phyloP scores from a whole-genome alignment of 1,140 invertebrate species.

The Caenorhabditis latens region DNA sequence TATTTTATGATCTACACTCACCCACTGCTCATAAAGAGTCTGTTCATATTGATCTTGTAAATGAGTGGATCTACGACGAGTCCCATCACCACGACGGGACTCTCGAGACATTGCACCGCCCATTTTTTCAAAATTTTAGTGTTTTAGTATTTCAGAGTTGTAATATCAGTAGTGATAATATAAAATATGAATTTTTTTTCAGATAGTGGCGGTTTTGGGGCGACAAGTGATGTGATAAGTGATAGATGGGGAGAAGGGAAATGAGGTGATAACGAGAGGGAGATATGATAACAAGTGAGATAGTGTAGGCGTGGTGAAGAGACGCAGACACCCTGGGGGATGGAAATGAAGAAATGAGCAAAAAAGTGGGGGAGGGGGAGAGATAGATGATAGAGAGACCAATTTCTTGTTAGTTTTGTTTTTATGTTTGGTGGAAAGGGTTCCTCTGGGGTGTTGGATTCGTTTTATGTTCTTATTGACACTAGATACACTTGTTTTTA shows the following conservation, averaged over 20 bases:
- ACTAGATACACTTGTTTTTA: too few relatives aligned
- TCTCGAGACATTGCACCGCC: neutral
- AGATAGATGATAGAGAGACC: neutral
- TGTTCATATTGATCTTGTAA: constrained; percentile 11
- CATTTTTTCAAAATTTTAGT: neutral
- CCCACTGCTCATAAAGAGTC: neutral
- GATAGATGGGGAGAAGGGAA: constrained; percentile 12
- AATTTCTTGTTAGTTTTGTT: neutral
- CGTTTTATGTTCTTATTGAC: too few relatives aligned
- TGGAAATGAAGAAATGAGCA: neutral
- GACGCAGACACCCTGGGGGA: neutral
- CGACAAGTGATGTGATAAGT: neutral
- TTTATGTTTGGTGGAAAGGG: neutral
- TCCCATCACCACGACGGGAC: neutral
- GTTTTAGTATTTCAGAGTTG: too few relatives aligned
- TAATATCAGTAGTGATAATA: too few relatives aligned
- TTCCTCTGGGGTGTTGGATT: too few relatives aligned
- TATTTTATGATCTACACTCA: neutral
- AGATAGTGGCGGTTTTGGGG: neutral
- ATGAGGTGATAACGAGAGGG: neutral
- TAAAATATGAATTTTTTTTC: too few relatives aligned
- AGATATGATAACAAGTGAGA: constrained; percentile 40
- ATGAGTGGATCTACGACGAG: neutral
- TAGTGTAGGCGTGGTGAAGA: neutral
- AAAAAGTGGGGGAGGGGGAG: neutral